These are phyloP conservation scores for Miniopterus natalensis DNA, from an alignment of 2,113 vertebrate genomes.

Conservation along the genomic window DNA sequence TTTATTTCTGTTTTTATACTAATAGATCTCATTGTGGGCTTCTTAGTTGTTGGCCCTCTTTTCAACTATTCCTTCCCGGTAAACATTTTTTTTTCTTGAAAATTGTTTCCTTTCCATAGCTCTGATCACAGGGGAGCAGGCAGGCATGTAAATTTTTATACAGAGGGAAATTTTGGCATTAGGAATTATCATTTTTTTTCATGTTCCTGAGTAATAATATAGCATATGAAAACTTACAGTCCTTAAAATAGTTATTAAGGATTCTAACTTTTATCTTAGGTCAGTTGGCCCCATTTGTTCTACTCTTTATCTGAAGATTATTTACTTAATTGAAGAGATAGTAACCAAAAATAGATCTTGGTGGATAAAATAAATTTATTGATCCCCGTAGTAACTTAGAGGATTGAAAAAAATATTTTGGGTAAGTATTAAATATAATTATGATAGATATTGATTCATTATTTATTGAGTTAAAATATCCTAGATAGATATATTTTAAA, in stretches of 20 bases:
- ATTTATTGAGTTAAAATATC: neutral
- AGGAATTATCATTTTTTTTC: neutral
- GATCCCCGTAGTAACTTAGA: neutral
- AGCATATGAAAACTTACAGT: neutral
- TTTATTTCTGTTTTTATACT: neutral
- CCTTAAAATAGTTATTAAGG: neutral
- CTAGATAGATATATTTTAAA: neutral
- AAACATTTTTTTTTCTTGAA: neutral
- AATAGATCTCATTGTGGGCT: neutral
- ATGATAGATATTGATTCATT: neutral
- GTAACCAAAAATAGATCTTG: neutral
- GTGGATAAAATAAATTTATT: neutral
- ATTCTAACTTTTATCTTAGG: slow-evolving; percentile 22
- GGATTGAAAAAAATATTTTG: neutral
- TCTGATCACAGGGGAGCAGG: neutral
- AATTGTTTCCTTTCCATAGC: neutral
- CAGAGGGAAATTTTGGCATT: neutral
- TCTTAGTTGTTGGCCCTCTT: neutral
- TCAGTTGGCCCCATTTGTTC: neutral
- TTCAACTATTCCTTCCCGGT: neutral
- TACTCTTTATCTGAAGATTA: slow-evolving; percentile 21
- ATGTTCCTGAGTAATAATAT: neutral
- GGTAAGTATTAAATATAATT: neutral
- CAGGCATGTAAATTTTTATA: neutral
- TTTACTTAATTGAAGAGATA: neutral